phyloP scores from a whole-genome alignment of 1,140 invertebrate species.

The Drosophila mojavensis region DNA sequence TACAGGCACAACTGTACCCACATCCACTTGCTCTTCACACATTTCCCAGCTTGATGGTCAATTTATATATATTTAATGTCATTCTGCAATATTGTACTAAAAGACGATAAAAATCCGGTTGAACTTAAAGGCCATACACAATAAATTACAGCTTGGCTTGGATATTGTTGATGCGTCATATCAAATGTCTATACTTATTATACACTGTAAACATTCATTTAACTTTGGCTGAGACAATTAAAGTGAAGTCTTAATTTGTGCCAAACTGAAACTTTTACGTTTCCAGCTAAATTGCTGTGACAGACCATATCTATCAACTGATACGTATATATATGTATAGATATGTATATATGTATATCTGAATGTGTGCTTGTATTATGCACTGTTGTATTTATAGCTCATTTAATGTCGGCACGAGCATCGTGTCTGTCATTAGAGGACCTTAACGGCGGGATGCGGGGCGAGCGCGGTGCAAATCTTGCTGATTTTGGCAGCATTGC shows the following conservation, averaged over 20 bases:
- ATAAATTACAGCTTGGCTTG: constrained; percentile 12
- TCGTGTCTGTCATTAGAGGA: constrained; percentile 7
- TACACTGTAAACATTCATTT: constrained; percentile 20
- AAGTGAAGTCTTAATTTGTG: constrained; percentile 15
- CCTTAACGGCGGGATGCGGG: not conserved
- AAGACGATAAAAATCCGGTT: constrained; percentile 70
- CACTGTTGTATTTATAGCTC: constrained; percentile 19
- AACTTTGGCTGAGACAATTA: constrained; percentile 31
- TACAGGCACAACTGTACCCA: constrained; percentile 38
- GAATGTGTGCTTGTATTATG: constrained; percentile 18
- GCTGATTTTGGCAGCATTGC: constrained; percentile 71
- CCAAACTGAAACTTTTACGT: constrained; percentile 10
- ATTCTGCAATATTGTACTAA: constrained; percentile 44
- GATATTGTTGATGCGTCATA: constrained; percentile 32
- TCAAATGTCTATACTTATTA: constrained; percentile 21
- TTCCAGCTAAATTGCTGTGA: constrained; percentile 23
- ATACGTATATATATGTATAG: not conserved
- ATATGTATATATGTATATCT: not conserved
- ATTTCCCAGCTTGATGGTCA: constrained; percentile 8
- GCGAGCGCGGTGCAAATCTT: constrained; percentile 14
- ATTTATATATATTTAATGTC: constrained; percentile 49
- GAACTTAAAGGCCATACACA: constrained; percentile 43
- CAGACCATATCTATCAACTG: no score
- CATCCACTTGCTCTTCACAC: not conserved
- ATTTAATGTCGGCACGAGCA: constrained; percentile 39